Evolutionary conservation across 2,888 invertebrate genomes (phyloP).

Genomic region (Lampropteryx suffumata): DNA sequence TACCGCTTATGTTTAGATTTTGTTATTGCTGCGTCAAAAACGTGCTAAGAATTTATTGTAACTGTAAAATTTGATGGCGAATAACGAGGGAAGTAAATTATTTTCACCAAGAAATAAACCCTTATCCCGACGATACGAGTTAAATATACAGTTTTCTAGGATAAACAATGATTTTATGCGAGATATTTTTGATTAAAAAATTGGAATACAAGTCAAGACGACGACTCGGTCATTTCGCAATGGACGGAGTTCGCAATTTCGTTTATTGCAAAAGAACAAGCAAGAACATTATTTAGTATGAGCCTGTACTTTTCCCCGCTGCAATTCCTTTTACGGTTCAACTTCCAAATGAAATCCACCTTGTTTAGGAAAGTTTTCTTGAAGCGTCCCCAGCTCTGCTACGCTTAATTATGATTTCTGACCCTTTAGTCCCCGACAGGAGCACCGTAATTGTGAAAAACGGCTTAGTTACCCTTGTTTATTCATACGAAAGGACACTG

Average conservation of each 20-base stretch:
- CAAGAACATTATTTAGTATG: constrained; percentile 14
- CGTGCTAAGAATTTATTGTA: constrained; percentile 30
- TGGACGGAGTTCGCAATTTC: constrained; percentile 14
- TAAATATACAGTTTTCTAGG: too few relatives aligned
- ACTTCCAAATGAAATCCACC: constrained; percentile 24
- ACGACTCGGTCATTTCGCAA: constrained; percentile 5
- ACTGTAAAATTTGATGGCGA: constrained; percentile 19
- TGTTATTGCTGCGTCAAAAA: constrained; percentile 33
- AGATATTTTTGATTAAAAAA: too few relatives aligned
- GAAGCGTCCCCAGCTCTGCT: constrained; percentile 18
- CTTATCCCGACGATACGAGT: neutral
- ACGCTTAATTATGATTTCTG: constrained; percentile 29
- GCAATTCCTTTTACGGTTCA: constrained; percentile 25
- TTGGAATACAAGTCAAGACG: neutral
- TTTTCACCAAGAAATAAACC: constrained; percentile 6
- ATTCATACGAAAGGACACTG: constrained; percentile 39
- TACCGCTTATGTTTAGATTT: constrained; percentile 32
- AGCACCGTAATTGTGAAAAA: constrained; percentile 29
- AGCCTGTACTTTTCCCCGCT: constrained; percentile 13
- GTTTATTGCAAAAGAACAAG: constrained; percentile 20
- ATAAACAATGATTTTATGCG: too few relatives aligned
- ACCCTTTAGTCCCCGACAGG: constrained; percentile 22
- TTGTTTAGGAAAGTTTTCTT: constrained; percentile 27
- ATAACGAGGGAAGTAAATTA: constrained; percentile 18
- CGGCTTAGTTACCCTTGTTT: constrained; percentile 26